A percentile compares a stretch with the other conserved stretches of the same genome.
Evolutionary conservation across 2,888 invertebrate species (phyloP).

Genomic region (Endotricha flammealis): DNA sequence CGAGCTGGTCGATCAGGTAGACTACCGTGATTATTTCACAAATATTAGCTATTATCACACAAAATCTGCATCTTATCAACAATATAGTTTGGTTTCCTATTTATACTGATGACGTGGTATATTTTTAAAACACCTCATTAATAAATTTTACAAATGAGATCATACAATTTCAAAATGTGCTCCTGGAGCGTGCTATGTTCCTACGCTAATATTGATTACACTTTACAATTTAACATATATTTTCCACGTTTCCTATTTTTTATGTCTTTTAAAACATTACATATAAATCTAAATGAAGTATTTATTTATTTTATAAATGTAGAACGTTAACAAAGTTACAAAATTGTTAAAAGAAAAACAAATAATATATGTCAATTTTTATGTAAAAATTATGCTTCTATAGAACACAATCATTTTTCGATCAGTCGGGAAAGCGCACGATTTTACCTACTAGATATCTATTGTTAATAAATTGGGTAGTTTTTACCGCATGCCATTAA

Average conservation of each 20-base stretch:
- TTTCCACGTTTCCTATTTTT: conserved; percentile 30
- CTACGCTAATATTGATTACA: conserved; percentile 29
- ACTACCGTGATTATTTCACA: too few species aligned
- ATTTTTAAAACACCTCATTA: conserved; percentile 8
- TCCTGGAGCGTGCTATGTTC: conserved; percentile 43
- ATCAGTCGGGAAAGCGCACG: conserved; percentile 19
- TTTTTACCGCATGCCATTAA: conserved; percentile 7
- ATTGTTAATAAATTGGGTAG: conserved; percentile 3
- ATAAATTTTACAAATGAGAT: conserved; percentile 53
- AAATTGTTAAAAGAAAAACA: conserved; percentile 23
- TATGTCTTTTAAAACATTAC: conserved; percentile 34
- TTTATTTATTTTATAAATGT: conserved; percentile 18
- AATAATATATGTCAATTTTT: conserved; percentile 13
- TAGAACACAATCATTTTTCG: conserved; percentile 23
- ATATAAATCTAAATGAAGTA: too few species aligned
- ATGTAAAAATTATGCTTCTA: conserved; percentile 20
- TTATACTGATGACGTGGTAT: neutral
- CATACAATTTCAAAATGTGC: conserved; percentile 48
- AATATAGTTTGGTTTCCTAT: neutral
- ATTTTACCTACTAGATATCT: conserved; percentile 11
- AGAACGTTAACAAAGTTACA: conserved; percentile 21
- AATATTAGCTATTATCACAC: conserved; percentile 36
- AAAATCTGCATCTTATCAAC: conserved; percentile 28
- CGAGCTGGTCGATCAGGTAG: too few species aligned
- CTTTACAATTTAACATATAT: conserved; percentile 41